Conservation (phyloP, 2,888 invertebrate genomes). For the Mimas tiliae region DNA sequence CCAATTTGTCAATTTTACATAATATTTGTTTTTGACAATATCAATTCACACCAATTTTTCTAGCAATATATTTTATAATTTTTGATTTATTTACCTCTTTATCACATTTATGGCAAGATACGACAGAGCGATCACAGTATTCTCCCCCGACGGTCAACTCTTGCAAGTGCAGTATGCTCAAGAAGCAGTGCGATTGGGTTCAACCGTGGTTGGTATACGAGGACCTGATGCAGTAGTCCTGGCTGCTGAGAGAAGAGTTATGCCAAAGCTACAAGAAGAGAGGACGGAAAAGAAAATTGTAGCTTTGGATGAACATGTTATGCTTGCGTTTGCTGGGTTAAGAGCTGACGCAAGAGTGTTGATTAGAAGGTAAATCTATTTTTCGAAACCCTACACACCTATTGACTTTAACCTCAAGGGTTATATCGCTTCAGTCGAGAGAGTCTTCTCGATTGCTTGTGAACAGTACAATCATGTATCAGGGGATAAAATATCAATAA, state of each 20-base stretch:
- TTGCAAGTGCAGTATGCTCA: slow-evolving; percentile 99
- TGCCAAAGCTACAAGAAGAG: slow-evolving; percentile 97
- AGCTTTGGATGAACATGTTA: slow-evolving; percentile 97
- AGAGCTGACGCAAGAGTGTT: slow-evolving; percentile 98
- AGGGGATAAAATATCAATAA: too few species aligned
- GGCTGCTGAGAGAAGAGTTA: slow-evolving; percentile 98
- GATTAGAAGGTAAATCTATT: slow-evolving; percentile 83
- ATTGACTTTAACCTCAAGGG: too few species aligned
- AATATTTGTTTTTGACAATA: not conserved
- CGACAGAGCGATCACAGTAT: slow-evolving; percentile 98
- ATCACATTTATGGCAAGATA: slow-evolving; percentile 86
- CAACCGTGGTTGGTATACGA: slow-evolving; percentile 93
- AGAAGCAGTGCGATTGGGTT: slow-evolving; percentile 97
- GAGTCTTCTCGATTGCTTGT: too few species aligned
- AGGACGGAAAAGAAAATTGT: slow-evolving; percentile 98
- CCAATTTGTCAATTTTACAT: not conserved
- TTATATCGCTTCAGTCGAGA: too few species aligned
- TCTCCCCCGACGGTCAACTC: slow-evolving; percentile 98
- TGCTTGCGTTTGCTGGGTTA: slow-evolving; percentile 97
- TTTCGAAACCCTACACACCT: too few species aligned
- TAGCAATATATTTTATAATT: not conserved
- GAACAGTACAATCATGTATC: too few species aligned
- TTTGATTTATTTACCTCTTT: not conserved
- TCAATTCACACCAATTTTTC: not conserved
- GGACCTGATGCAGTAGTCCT: slow-evolving; percentile 96